Evolutionary conservation across 2,113 vertebrate genomes (phyloP), one percentile per base, ranked within the genome.

Genomic region (Sciurus niger): DNA sequence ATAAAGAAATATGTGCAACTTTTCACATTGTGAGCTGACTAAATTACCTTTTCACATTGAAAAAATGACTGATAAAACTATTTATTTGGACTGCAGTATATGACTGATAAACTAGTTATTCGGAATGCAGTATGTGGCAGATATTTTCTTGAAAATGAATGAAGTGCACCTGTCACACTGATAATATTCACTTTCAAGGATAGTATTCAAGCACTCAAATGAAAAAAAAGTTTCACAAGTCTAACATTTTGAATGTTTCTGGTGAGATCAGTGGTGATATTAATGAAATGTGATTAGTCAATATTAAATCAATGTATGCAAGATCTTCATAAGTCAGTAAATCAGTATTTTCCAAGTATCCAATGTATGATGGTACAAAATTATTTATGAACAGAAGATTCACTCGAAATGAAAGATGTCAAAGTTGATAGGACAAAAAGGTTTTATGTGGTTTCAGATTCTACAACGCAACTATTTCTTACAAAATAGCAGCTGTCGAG

Each of bases 131-230:
- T 67, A 73, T 25, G 88, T 2, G 32, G 43, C 1, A 58, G 20
- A 58, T 24, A 58, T 48, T n/a, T 88, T 63, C 82, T 48, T 87
- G 16, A 78, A 96, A 90, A 89, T 20, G 16, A 95, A 53, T 11
- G 4, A 92, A 65, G 20, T 67, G 34, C 17, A 18, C 25, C 18
- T 80, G 51, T 70, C 4, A 92, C 55, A 73, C 63, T 55, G 30
- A 85, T 0, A 24, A 14, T n/a, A 46, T 40, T 79, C 25, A 65
- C 3, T 83, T 82, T 53, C 48, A 85, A 76, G 40, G 43, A 85
- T 24, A 90, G 40, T 9, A 80, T 51, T 88, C n/a, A 77, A 79
- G 53, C 8, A 37, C 53, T 79, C 34, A 70, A 86, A 24, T 13
- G 32, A 58, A 95, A 82, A 82, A 83, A 70, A 24, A 30, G 14